phyloP scores from a whole-genome alignment of 1,140 invertebrate genomes.

The Anagrus nilaparvatae region DNA sequence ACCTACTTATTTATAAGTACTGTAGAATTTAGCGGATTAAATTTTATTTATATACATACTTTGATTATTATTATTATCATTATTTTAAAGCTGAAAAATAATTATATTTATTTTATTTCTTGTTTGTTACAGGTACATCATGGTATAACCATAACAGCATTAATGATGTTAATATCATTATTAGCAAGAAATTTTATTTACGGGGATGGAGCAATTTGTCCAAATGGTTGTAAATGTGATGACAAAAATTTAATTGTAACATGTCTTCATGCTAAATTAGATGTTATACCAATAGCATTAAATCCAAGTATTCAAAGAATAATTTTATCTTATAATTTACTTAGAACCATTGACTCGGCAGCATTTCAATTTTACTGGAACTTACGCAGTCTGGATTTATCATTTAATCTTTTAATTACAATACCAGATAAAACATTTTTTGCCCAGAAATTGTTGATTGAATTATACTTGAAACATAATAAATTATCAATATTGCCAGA shows the following conservation, averaged over 20 bases:
- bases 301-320: conserved; percentile 80
- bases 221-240: conserved; percentile 71
- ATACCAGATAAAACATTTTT: conserved; percentile 68
- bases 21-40: no score
- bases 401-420: conserved; percentile 70
- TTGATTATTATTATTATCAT: no score
- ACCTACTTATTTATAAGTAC: no score
- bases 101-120: conserved; percentile 17
- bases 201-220: conserved; percentile 50
- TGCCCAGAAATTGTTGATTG: conserved; percentile 67
- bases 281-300: conserved; percentile 81
- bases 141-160: conserved; percentile 9
- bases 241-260: conserved; percentile 80
- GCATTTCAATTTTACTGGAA: conserved; percentile 77
- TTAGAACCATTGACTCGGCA: conserved; percentile 75
- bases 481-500: conserved; percentile 71
- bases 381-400: conserved; percentile 72
- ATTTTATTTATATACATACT: no score
- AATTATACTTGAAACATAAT: conserved; percentile 75
- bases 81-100: no score
- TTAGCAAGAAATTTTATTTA: conserved; percentile 27
- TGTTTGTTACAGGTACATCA: conserved; percentile 32
- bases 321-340: conserved; percentile 72
- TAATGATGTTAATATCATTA: conserved; percentile 32
- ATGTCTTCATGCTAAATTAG: conserved; percentile 73